A percentile compares a stretch with the other conserved stretches of the same genome.
These are phyloP conservation scores for Notamacropus eugenii DNA, from an alignment of 2,797 vertebrate genomes.

Conservation along the genomic window DNA sequence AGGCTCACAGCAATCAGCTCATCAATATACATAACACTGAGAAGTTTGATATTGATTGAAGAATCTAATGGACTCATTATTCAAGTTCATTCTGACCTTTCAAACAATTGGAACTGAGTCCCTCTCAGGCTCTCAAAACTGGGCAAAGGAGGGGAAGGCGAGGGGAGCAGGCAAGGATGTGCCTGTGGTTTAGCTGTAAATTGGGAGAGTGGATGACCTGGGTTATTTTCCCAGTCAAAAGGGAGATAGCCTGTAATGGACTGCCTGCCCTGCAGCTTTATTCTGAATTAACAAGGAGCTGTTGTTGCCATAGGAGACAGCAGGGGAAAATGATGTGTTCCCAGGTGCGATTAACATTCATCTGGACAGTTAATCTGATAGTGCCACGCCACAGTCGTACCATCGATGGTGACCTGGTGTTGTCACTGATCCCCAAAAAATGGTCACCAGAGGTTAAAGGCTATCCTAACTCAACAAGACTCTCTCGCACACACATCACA, in stretches of 20 bases:
- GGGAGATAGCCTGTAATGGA: constrained; percentile 8
- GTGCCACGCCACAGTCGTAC: constrained; percentile 20
- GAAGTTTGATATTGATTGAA: constrained; percentile 85
- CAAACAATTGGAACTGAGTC: constrained; percentile 67
- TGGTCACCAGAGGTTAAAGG: constrained; percentile 26
- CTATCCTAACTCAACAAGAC: neutral
- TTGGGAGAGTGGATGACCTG: neutral
- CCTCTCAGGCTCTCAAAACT: constrained; percentile 61
- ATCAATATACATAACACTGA: constrained; percentile 86
- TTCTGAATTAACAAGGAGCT: constrained; percentile 61
- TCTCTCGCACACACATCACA: neutral
- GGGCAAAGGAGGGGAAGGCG: neutral
- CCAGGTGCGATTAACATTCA: constrained; percentile 68
- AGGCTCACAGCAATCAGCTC: constrained; percentile 81
- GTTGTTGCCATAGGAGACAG: constrained; percentile 72
- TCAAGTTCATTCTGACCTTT: constrained; percentile 80
- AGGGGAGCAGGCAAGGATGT: constrained; percentile 46
- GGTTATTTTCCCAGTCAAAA: neutral
- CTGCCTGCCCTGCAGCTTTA: constrained; percentile 55
- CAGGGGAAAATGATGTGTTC: constrained; percentile 39
- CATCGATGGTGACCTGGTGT: constrained; percentile 41
- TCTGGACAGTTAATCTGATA: constrained; percentile 63
- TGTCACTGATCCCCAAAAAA: constrained; percentile 67
- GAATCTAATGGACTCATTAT: constrained; percentile 86
- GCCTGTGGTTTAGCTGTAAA: constrained; percentile 37